phyloP scores from a whole-genome alignment of 2,797 vertebrate species.

The Gallinago stenura region DNA sequence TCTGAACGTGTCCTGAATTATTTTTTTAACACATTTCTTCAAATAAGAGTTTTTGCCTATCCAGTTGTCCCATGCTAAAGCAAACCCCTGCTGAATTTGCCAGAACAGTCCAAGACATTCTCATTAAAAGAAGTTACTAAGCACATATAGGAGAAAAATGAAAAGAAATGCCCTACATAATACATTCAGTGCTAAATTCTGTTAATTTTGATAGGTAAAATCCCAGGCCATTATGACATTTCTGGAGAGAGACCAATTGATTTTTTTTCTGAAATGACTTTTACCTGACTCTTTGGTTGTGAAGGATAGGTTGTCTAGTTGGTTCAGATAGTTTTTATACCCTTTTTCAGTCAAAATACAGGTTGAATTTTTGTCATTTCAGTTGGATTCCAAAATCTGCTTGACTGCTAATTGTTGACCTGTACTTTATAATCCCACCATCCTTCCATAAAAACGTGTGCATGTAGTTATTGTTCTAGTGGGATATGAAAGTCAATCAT shows the following conservation, averaged over 20 bases:
- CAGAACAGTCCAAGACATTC: not conserved
- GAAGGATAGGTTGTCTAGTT: not conserved
- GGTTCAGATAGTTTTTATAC: not conserved
- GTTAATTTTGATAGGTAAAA: not conserved
- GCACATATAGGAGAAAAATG: not conserved
- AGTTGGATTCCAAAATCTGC: not conserved
- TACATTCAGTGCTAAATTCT: not conserved
- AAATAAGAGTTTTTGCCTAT: not conserved
- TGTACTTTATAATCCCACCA: not conserved
- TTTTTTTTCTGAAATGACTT: not conserved
- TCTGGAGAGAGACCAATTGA: not conserved
- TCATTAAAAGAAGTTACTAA: not conserved
- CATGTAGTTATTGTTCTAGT: not conserved
- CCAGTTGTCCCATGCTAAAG: not conserved
- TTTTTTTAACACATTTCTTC: not conserved
- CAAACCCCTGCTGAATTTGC: not conserved
- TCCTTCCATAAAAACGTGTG: not conserved
- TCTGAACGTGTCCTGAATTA: not conserved
- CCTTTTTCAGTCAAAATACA: not conserved
- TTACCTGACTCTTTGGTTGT: not conserved
- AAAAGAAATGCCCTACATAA: not conserved
- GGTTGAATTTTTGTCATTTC: not conserved
- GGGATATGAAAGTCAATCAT: not conserved
- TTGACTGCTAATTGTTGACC: not conserved
- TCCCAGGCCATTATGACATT: not conserved